phyloP scores from a whole-genome alignment of 2,797 vertebrate genomes.

The Etheostoma perlongum region DNA sequence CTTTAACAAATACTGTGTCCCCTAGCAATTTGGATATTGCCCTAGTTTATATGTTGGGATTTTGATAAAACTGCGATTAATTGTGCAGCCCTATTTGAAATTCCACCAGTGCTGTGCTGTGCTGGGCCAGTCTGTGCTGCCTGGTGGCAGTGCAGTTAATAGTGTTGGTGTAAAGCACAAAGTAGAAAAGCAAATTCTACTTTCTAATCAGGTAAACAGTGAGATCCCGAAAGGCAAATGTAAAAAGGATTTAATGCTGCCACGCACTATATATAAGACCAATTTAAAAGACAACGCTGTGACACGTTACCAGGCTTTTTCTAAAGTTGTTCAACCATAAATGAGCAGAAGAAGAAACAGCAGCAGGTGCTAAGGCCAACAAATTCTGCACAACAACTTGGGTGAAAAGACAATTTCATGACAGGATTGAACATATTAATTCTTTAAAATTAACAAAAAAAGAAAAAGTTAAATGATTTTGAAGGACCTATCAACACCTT shows the following conservation, averaged over 20 bases:
- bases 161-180: background rate
- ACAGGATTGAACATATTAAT: background rate
- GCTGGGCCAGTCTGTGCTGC: conserved; percentile 26
- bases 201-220: conserved; percentile 10
- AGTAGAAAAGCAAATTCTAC: conserved; percentile 10
- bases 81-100: background rate
- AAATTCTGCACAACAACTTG: background rate
- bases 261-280: conserved; percentile 5
- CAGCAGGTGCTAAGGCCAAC: background rate
- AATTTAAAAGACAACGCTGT: conserved; percentile 25
- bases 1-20: too few relatives aligned
- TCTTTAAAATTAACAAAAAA: background rate
- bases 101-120: conserved; percentile 25
- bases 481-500: conserved; percentile 14
- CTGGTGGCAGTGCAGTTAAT: conserved; percentile 22
- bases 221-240: conserved; percentile 2
- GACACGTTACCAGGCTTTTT: background rate
- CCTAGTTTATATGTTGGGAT: too few relatives aligned
- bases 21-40: too few relatives aligned
- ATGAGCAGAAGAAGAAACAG: background rate
- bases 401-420: background rate
- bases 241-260: conserved; percentile 5
- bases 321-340: conserved; percentile 16
- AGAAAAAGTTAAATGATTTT: background rate
- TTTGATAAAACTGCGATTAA: too few relatives aligned